Evolutionary conservation across 2,888 invertebrate species (phyloP).

Genomic region (Morpho deidamia): DNA sequence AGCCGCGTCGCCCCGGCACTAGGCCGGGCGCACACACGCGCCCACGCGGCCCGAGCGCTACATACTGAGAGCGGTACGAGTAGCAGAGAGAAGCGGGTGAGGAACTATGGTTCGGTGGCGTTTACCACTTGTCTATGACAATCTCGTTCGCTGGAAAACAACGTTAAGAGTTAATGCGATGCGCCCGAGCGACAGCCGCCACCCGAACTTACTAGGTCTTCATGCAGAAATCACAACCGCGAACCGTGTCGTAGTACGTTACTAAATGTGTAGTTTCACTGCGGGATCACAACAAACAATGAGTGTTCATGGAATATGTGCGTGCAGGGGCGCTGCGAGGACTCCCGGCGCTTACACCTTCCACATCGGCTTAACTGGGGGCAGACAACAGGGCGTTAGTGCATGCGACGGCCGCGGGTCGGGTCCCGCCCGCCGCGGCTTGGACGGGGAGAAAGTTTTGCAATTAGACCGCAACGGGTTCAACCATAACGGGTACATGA

Average conservation of each 20-base stretch:
- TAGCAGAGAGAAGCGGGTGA: constrained; percentile 71
- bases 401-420: constrained; percentile 50
- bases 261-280: constrained; percentile 73
- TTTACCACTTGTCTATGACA: constrained; percentile 85
- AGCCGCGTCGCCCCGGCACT: constrained; percentile 28
- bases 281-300: constrained; percentile 78
- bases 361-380: constrained; percentile 73
- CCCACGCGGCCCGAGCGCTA: constrained; percentile 33
- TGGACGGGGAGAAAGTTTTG: constrained; percentile 38
- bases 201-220: constrained; percentile 65
- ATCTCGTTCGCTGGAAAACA: constrained; percentile 84
- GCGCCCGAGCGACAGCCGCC: constrained; percentile 54
- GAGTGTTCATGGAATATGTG: constrained; percentile 76
- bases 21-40: constrained; percentile 4
- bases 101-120: constrained; percentile 71
- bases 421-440: constrained; percentile 25
- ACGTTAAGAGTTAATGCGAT: constrained; percentile 64
- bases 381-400: constrained; percentile 68
- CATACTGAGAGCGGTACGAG: constrained; percentile 62
- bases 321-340: constrained; percentile 67
- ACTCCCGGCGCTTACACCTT: constrained; percentile 65
- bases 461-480: constrained; percentile 25
- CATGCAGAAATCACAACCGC: constrained; percentile 71
- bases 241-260: constrained; percentile 46
- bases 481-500: neutral